phyloP scores from a whole-genome alignment of 2,113 vertebrate genomes.

The Sorex fumeus region DNA sequence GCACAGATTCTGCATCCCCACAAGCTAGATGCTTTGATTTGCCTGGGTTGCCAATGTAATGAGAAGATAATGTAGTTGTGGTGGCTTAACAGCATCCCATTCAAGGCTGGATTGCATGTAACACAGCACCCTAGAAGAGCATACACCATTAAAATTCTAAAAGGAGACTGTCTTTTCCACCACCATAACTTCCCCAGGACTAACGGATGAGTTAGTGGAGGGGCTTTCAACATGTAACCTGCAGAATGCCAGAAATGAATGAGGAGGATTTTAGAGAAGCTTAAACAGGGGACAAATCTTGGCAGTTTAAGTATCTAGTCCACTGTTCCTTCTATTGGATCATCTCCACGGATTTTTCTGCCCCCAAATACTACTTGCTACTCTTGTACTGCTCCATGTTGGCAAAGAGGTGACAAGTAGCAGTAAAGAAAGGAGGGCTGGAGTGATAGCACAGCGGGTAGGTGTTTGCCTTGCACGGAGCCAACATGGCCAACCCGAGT shows the following conservation, averaged over 20 bases:
- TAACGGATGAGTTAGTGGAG: neutral
- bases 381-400: neutral
- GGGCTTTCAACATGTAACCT: neutral
- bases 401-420: too few relatives aligned
- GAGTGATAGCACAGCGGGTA: too few relatives aligned
- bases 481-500: too few relatives aligned
- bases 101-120: neutral
- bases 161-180: neutral
- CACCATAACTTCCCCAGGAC: neutral
- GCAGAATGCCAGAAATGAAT: neutral
- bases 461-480: too few relatives aligned
- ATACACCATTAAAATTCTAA: neutral
- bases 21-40: neutral
- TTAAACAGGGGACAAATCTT: neutral
- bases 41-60: neutral
- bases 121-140: neutral
- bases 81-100: neutral
- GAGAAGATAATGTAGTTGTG: neutral
- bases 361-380: neutral
- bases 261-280: neutral
- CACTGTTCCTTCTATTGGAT: neutral
- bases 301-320: neutral
- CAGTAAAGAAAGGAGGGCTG: neutral
- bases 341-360: neutral
- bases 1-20: rapidly evolving